Evolutionary conservation across 2,113 vertebrate species (phyloP).

Genomic region (Hemichromis elongatus): DNA sequence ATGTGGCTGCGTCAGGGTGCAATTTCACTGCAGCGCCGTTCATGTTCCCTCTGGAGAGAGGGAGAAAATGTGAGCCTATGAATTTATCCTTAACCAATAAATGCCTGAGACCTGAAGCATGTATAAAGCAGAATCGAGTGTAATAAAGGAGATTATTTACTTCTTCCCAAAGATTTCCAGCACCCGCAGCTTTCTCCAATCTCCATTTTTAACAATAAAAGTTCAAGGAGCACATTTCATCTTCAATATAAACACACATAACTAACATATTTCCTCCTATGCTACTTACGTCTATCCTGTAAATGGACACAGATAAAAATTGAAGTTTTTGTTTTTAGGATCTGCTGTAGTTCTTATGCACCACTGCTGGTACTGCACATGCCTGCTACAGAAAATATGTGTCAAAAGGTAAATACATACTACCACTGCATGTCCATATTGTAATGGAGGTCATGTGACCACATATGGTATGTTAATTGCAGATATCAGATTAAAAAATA

Average conservation of each 20-base stretch:
- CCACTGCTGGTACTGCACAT: not conserved
- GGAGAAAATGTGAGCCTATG: not conserved
- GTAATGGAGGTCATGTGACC: not conserved
- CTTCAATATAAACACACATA: not conserved
- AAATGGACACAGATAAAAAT: not conserved
- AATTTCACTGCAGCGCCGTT: conserved; percentile 30
- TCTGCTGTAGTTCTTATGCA: not conserved
- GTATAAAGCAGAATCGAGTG: not conserved
- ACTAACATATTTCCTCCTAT: not conserved
- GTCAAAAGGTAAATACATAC: not conserved
- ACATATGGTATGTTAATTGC: not conserved
- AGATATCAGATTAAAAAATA: not conserved
- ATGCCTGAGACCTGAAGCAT: conserved; percentile 15
- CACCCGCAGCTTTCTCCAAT: not conserved
- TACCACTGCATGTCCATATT: rapidly evolving
- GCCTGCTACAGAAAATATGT: not conserved
- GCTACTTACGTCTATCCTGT: not conserved
- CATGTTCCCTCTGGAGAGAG: not conserved
- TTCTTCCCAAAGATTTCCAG: conserved; percentile 27
- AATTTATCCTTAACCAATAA: conserved; percentile 35
- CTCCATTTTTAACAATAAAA: conserved; percentile 13
- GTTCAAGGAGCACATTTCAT: conserved; percentile 16
- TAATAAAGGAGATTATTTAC: conserved; percentile 51
- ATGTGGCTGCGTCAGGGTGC: conserved; percentile 40
- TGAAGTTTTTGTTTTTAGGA: not conserved